These are phyloP conservation scores for Mustelus asterias DNA, from an alignment of 2,113 vertebrate species.

Conservation along the genomic window DNA sequence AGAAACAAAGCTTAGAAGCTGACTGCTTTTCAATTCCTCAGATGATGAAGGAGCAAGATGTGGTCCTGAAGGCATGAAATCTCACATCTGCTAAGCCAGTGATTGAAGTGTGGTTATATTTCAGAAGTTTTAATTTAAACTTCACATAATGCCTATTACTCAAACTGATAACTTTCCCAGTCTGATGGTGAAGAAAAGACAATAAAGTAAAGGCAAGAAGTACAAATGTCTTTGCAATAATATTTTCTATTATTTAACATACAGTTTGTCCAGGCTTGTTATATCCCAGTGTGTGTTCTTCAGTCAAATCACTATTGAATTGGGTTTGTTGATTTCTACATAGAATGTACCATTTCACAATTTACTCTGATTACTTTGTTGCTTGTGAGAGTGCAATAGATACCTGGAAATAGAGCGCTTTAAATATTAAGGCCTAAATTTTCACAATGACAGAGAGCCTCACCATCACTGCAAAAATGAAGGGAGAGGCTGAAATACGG, in stretches of 20 bases:
- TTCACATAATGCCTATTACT: not conserved
- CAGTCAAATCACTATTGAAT: not conserved
- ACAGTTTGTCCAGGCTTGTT: no score
- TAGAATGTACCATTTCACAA: not conserved
- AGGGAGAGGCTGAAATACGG: no score
- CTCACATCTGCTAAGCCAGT: not conserved
- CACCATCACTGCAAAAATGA: no score
- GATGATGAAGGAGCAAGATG: not conserved
- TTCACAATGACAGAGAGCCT: no score
- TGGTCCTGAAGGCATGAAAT: not conserved
- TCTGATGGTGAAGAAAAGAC: not conserved
- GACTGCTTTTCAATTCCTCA: not conserved
- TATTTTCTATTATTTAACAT: not conserved
- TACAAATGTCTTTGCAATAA: not conserved
- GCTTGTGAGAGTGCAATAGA: not conserved
- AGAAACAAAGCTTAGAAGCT: not conserved
- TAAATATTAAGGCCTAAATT: no score
- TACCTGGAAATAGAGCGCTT: no score
- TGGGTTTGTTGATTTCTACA: not conserved
- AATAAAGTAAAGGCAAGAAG: not conserved
- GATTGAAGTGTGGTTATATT: not conserved
- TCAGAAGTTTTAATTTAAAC: not conserved
- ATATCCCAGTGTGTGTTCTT: not conserved
- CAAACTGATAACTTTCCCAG: not conserved
- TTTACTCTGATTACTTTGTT: not conserved